Base-by-base conservation (phyloP, 2,797 vertebrate species). In the Galaxias olidus region DNA sequence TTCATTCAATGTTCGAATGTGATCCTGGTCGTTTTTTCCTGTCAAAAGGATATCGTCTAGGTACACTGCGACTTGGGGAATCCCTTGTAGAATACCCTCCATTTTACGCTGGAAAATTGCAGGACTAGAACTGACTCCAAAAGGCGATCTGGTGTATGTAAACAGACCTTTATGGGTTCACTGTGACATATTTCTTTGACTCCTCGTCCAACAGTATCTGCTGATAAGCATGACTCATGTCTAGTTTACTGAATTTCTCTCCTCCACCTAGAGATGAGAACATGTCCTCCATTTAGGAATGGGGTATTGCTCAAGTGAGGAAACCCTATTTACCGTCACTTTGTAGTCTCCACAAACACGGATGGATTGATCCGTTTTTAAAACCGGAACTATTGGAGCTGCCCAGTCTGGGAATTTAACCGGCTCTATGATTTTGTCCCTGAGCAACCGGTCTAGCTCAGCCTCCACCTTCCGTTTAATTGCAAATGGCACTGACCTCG, bases 261-360 rank as follows among this genome's bases (percentile, higher is more conserved):
- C 73, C 67, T 0, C 66, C 60, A 8, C 8, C 10, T 5, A 72
- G 4, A 6, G 8, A 13, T 8, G 43, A 41, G 15, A 63, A 41
- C 40, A 75, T 48, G 18, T 75, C 57, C n/a, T 69, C 65, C 43
- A 66, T 51, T 15, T 53, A 9, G 69, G 66, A 44, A 68, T 69
- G 12, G 61, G 59, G 10, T 72, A 76, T 18, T 68, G 58, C 44
- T 76, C 65, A 10, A 72, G 20, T 52, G 49, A 17, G 0, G 65
- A 60, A 8, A 65, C 57, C 53, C 18, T 56, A 55, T 69, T 68
- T 18, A 65, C 61, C 4, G 46, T 71, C 0, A 68, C 2, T 9
- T 65, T 68, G 20, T 72, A 68, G 50, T 75, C 61, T 8, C 65
- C 43, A 45, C 67, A 73, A 2, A 78, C 8, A 15, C 65, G 60